These are phyloP conservation scores for Clarias laeviceps DNA, from an alignment of 2,797 vertebrate species.

Conservation along the genomic window DNA sequence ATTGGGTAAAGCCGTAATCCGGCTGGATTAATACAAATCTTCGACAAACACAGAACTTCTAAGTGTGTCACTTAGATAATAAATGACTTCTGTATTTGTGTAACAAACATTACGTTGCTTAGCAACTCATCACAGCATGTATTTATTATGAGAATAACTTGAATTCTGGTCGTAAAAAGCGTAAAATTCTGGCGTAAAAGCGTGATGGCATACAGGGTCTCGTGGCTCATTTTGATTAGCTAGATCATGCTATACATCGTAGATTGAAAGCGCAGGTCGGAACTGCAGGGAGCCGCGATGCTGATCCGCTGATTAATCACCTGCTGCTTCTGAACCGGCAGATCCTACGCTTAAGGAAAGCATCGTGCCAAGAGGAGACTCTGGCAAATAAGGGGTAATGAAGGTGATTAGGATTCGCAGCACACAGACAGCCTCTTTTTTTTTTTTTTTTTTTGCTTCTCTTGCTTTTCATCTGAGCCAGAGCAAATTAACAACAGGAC, in stretches of 20 bases:
- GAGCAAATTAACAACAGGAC: neutral
- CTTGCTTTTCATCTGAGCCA: neutral
- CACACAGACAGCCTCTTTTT: neutral
- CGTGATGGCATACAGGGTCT: neutral
- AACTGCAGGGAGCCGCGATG: neutral
- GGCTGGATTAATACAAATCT: neutral
- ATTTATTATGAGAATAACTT: too few relatives aligned
- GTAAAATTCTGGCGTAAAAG: too few relatives aligned
- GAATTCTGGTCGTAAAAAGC: too few relatives aligned
- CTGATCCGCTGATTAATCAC: constrained; percentile 9
- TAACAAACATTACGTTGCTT: too few relatives aligned
- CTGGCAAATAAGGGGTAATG: neutral
- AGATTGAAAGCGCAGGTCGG: neutral
- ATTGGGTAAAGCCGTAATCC: neutral
- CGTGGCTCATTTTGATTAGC: neutral
- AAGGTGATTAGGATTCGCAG: neutral
- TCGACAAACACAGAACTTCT: neutral
- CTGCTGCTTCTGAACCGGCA: neutral
- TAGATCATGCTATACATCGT: too few relatives aligned
- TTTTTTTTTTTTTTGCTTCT: neutral
- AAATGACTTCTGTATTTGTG: too few relatives aligned
- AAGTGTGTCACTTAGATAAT: neutral
- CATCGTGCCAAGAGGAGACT: neutral
- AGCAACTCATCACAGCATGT: too few relatives aligned
- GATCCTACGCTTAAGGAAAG: neutral